phyloP scores from a whole-genome alignment of 2,113 vertebrate species.

The Grammomys dolichurus region DNA sequence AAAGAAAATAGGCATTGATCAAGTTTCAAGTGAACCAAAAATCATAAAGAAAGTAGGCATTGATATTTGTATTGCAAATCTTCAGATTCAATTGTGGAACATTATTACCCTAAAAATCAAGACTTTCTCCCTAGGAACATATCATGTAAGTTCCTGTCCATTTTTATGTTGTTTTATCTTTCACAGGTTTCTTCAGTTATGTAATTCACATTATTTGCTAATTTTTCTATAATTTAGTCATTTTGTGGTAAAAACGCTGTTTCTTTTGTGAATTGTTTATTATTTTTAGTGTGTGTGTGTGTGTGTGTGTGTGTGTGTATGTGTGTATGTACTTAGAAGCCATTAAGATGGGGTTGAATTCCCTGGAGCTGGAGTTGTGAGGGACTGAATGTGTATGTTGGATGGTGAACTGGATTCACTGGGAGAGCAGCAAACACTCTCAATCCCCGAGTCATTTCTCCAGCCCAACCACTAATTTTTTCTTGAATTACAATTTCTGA shows the following conservation, averaged over 20 bases:
- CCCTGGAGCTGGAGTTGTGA: background rate
- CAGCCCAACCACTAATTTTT: background rate
- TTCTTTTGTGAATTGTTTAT: background rate
- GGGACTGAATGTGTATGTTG: too few species aligned
- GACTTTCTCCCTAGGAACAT: constrained; percentile 8
- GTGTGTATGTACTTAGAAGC: background rate
- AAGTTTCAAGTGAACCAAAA: constrained; percentile 52
- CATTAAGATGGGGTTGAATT: background rate
- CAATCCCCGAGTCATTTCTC: background rate
- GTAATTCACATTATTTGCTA: constrained; percentile 43
- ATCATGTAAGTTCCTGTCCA: background rate
- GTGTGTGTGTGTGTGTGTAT: too few species aligned
- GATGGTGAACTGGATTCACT: background rate
- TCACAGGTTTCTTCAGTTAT: constrained; percentile 51
- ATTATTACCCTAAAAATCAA: constrained; percentile 45
- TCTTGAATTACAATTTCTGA: constrained; percentile 40
- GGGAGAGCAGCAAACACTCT: background rate
- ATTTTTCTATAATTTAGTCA: background rate
- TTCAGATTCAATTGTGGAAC: constrained; percentile 31
- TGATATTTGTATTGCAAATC: constrained; percentile 49
- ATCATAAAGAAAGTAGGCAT: constrained; percentile 33
- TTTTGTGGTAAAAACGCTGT: constrained; percentile 30
- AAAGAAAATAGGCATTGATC: constrained; percentile 39
- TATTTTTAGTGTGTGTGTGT: background rate
- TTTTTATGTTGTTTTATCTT: constrained; percentile 50